Conservation (phyloP, 2,113 vertebrate species). For the Clarias batrachus region DNA sequence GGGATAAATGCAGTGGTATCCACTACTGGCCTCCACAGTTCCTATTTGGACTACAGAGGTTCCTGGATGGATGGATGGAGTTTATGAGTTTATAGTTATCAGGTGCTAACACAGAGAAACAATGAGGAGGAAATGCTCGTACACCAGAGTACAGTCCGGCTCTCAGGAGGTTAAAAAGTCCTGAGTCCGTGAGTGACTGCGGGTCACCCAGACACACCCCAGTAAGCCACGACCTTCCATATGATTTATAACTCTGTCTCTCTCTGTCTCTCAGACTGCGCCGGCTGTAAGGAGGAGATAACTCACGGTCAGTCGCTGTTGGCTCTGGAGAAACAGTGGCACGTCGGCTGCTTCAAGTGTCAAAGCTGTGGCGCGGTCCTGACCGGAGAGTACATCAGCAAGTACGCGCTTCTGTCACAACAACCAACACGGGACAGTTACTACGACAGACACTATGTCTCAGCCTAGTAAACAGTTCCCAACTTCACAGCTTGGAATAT, state of each 20-base stretch:
- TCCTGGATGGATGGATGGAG: no score
- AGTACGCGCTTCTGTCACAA: slow-evolving; percentile 76
- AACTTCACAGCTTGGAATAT: neutral
- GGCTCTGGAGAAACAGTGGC: slow-evolving; percentile 96
- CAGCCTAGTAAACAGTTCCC: neutral
- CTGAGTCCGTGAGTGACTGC: no score
- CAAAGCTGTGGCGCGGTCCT: slow-evolving; percentile 86
- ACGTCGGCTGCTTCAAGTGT: slow-evolving; percentile 96
- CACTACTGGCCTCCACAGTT: no score
- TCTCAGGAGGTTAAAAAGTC: no score
- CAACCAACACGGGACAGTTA: neutral
- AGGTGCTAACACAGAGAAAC: no score
- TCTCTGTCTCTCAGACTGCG: slow-evolving; percentile 77
- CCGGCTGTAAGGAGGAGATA: slow-evolving; percentile 93
- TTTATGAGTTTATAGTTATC: no score
- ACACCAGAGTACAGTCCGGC: no score
- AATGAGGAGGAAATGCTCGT: no score
- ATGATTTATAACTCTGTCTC: neutral
- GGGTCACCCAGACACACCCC: no score
- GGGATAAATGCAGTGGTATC: no score
- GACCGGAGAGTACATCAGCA: slow-evolving; percentile 98
- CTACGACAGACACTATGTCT: neutral
- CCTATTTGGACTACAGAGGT: no score
- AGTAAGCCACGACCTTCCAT: no score
- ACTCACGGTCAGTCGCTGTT: slow-evolving; percentile 92